Base-by-base conservation (phyloP, 2,113 vertebrate genomes). In the Sigmodon hispidus region DNA sequence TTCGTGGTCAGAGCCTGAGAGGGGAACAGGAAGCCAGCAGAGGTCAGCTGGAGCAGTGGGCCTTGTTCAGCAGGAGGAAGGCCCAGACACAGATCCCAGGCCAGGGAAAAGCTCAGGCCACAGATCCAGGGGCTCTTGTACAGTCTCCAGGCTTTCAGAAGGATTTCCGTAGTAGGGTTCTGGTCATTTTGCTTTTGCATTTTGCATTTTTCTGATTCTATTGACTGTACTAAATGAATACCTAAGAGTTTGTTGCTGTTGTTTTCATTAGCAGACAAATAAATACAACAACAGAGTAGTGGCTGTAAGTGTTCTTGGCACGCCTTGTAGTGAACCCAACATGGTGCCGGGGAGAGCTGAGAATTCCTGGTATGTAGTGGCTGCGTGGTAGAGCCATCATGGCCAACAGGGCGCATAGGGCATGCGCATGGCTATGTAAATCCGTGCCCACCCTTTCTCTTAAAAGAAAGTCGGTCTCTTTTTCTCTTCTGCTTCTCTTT, bases 161-260 rank as follows among this genome's bases (percentile, higher is more conserved):
- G 12, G 29, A 77, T 89, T 88, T 93, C 57, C 29, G 79, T 70
- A 29, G 79, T 94, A 69, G 21, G 87, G 59, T 95, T 91, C n/a
- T 45, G 89, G 50, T 76, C 57, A 87, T n/a, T n/a, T n/a, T n/a
- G n/a, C n/a, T n/a, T n/a, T n/a, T n/a, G n/a, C n/a, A 43, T 80
- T 92, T 95, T 43, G 90, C 29, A 65, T 90, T 89, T 80, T 88
- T 81, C 29, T 81, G 70, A 65, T 19, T 48, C 89, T 85, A 31
- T 61, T 61, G 52, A 94, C 87, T 11, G 1, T 90, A 88, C 93
- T 83, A 90, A 96, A 92, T 48, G 67, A 92, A 79, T 48, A 2
- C 7, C 2, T 90, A 73, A 86, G 70, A 5, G 6, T 26, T 86
- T 76, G 26, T 43, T 50, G 59, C 29, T 26, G 67, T 76, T 65